Evolutionary conservation across 2,797 vertebrate genomes (phyloP).

Genomic region (Tapera naevia): DNA sequence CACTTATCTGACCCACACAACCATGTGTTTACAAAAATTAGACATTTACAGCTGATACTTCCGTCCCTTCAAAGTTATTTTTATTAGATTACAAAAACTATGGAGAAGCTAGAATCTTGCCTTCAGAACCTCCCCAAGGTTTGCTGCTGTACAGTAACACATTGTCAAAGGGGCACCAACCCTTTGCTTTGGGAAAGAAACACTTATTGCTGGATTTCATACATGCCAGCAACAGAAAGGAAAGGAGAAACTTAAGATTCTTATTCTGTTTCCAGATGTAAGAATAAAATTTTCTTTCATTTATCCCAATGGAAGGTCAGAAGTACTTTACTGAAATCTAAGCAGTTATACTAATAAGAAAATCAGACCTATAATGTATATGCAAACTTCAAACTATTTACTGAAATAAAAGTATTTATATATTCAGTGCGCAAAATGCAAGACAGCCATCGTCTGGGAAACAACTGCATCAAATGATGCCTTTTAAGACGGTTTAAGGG

Average conservation of each 20-base stretch:
- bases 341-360: neutral
- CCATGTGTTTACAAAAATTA: neutral
- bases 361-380: neutral
- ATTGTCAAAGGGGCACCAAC: neutral
- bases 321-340: neutral
- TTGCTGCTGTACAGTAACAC: neutral
- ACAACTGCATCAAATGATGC: neutral
- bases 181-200: neutral
- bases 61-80: neutral
- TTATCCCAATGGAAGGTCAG: neutral
- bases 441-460: neutral
- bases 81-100: neutral
- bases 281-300: neutral
- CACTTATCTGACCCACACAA: neutral
- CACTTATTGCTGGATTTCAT: neutral
- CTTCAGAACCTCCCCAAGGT: neutral
- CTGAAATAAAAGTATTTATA: neutral
- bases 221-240: neutral
- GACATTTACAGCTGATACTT: neutral
- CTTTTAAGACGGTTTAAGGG: neutral
- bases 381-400: neutral
- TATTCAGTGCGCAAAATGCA: neutral
- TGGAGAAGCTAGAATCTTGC: neutral
- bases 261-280: neutral
- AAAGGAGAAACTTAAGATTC: neutral